Percentiles rank a stretch among this genome's conserved stretches.
phyloP scores from a whole-genome alignment of 1,140 invertebrate genomes.

The Cydia strobilella region DNA sequence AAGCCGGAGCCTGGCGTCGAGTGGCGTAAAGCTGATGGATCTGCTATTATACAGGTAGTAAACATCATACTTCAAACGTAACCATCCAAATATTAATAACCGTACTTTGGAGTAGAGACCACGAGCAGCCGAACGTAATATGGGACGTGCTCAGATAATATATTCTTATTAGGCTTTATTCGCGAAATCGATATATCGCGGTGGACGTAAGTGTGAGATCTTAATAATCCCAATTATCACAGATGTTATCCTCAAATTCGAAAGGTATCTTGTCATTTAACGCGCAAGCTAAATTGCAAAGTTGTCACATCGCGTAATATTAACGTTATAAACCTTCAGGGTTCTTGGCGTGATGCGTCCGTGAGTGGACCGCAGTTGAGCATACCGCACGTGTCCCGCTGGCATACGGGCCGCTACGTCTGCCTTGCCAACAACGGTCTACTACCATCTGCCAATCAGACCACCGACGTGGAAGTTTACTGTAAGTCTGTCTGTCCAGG shows the following conservation, averaged over 20 bases:
- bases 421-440: conserved; percentile 95
- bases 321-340: conserved; percentile 41
- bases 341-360: conserved; percentile 82
- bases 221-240: too few species aligned
- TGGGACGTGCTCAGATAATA: too few species aligned
- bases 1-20: conserved; percentile 87
- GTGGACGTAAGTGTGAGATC: too few species aligned
- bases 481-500: conserved; percentile 84
- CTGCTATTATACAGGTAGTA: conserved; percentile 69
- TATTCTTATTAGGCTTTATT: too few species aligned
- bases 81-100: too few species aligned
- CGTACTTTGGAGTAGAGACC: too few species aligned
- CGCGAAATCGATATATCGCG: too few species aligned
- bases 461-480: conserved; percentile 90
- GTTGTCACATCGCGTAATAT: too few species aligned
- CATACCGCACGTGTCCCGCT: conserved; percentile 89
- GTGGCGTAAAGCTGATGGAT: conserved; percentile 86
- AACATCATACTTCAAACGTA: neutral
- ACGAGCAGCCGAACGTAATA: too few species aligned
- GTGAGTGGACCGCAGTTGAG: conserved; percentile 87
- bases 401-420: conserved; percentile 92
- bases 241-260: too few species aligned
- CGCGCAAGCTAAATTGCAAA: too few species aligned
- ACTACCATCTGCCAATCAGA: conserved; percentile 89
- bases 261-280: too few species aligned